Percentiles rank a stretch among this genome's conserved stretches.
Conservation (phyloP, 92 coral and sea anemone genomes). For the Porites cylindrica region DNA sequence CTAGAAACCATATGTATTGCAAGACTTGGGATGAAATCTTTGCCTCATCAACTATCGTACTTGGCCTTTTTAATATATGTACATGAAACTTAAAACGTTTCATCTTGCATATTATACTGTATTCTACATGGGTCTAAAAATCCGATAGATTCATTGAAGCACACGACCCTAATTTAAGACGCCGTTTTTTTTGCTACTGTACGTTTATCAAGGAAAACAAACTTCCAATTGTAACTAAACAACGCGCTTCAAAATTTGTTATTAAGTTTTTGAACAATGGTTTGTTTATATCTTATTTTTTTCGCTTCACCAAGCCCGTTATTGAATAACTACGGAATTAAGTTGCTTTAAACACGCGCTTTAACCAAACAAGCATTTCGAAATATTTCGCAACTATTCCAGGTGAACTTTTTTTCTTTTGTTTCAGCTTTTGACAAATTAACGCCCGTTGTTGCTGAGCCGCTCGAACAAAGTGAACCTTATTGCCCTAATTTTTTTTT, state of each 20-base stretch:
- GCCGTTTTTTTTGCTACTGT: slow-evolving; percentile 20
- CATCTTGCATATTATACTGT: no score
- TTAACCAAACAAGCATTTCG: background rate
- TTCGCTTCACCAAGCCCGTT: slow-evolving; percentile 19
- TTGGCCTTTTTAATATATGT: no score
- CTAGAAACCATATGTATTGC: background rate
- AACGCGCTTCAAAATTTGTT: slow-evolving; percentile 21
- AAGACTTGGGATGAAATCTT: background rate
- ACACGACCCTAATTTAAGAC: background rate
- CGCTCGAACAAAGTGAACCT: no score
- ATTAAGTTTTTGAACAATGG: slow-evolving; percentile 8
- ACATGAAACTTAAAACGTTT: no score
- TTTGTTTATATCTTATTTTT: background rate
- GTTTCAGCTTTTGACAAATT: background rate
- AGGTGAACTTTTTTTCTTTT: background rate
- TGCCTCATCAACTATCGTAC: background rate
- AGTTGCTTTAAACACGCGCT: background rate
- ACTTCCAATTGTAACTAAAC: slow-evolving; percentile 29
- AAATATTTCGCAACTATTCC: background rate
- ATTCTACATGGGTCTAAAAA: background rate
- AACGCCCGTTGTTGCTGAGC: no score
- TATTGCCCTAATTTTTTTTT: no score
- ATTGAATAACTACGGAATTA: background rate
- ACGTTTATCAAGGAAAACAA: slow-evolving; percentile 17
- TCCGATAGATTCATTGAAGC: background rate